phyloP scores from a whole-genome alignment of 2,888 invertebrate species.

The Diadegma fenestrale region DNA sequence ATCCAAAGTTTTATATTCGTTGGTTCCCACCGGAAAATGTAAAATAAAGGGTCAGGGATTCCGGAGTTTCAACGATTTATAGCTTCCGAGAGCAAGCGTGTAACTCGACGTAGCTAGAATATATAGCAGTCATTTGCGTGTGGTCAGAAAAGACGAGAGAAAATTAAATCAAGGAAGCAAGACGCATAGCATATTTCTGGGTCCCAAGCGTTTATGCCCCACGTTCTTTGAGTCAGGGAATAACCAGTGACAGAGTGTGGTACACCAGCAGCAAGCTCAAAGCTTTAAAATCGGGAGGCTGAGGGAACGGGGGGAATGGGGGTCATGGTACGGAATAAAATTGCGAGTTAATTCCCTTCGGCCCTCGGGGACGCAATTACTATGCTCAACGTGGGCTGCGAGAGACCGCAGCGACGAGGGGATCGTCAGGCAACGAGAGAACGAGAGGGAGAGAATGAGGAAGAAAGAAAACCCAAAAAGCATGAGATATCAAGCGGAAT shows the following conservation, averaged over 20 bases:
- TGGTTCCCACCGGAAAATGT: neutral
- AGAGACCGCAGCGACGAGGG: conserved; percentile 37
- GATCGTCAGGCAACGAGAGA: conserved; percentile 33
- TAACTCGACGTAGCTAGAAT: neutral
- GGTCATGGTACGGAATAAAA: conserved; percentile 58
- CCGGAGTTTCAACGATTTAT: neutral
- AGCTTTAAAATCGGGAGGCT: conserved; percentile 4
- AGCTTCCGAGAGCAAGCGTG: neutral
- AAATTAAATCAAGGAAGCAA: neutral
- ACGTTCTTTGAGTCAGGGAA: conserved; percentile 34
- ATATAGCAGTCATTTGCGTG: neutral
- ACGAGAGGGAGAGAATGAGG: neutral
- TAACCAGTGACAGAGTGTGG: conserved; percentile 36
- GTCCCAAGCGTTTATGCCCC: conserved; percentile 9
- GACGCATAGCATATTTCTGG: conserved; percentile 7
- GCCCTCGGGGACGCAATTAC: conserved; percentile 64
- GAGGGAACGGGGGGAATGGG: neutral
- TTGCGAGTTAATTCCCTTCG: conserved; percentile 54
- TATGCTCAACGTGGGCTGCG: conserved; percentile 42
- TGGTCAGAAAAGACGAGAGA: conserved; percentile 5
- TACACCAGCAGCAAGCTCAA: conserved; percentile 39
- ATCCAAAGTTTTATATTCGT: neutral
- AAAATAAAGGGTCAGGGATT: neutral
- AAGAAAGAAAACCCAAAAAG: conserved; percentile 6
- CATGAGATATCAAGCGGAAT: conserved; percentile 50